Conservation (phyloP, 1,140 invertebrate genomes). For the Potamilus streckersoni region DNA sequence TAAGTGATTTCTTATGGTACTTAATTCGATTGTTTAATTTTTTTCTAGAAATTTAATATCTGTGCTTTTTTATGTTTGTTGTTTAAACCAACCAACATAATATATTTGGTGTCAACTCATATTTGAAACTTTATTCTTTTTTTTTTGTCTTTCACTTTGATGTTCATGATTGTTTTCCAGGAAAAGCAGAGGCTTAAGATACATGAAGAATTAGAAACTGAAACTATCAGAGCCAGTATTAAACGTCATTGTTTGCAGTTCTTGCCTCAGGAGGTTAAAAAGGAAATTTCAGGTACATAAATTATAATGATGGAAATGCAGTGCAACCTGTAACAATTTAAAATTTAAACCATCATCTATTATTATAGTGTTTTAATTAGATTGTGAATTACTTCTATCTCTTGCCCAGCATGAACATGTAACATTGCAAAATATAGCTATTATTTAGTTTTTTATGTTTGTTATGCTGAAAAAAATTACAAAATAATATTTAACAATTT, state of each 20-base stretch:
- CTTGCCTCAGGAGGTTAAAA: constrained; percentile 56
- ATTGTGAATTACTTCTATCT: too few relatives aligned
- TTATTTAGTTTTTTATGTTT: too few relatives aligned
- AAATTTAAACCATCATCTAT: too few relatives aligned
- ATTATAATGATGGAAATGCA: neutral
- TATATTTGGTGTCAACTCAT: neutral
- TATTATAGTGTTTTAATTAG: too few relatives aligned
- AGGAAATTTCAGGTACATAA: constrained; percentile 60
- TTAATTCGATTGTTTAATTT: neutral
- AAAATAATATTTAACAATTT: too few relatives aligned
- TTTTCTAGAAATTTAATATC: neutral
- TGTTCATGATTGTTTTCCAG: constrained; percentile 35
- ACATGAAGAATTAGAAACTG: constrained; percentile 61
- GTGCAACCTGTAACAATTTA: neutral
- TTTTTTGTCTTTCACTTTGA: neutral
- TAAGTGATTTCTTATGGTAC: too few relatives aligned
- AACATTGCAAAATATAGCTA: too few relatives aligned
- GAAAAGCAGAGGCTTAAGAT: constrained; percentile 50
- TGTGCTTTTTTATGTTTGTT: neutral
- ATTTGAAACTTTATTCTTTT: neutral
- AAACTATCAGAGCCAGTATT: constrained; percentile 64
- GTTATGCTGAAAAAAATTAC: too few relatives aligned
- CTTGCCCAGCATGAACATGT: too few relatives aligned
- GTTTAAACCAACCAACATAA: neutral
- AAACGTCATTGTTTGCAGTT: constrained; percentile 58